Conservation (phyloP, 2,888 invertebrate species). For the Acrobasis consociella region DNA sequence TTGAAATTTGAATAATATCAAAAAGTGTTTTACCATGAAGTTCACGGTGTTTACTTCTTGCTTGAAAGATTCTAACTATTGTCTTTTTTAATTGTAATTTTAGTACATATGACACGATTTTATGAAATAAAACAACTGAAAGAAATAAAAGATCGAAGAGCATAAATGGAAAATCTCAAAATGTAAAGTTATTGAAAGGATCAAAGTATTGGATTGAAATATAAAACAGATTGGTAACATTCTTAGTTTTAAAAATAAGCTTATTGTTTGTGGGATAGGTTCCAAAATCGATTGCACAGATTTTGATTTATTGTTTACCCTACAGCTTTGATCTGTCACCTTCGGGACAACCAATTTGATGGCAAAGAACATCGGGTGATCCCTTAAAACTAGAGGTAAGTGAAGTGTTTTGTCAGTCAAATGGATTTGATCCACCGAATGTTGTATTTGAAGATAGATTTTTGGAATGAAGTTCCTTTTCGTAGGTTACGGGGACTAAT, state of each 20-base stretch:
- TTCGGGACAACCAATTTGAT: conserved; percentile 59
- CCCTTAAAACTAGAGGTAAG: background rate
- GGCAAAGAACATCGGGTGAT: conserved; percentile 27
- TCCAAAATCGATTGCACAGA: background rate
- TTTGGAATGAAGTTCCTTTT: no score
- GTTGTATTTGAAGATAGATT: no score
- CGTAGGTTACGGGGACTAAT: no score
- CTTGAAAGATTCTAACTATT: no score
- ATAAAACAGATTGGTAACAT: background rate
- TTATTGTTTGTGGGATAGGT: background rate
- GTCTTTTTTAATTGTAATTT: no score
- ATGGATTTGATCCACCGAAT: background rate
- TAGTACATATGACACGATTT: no score
- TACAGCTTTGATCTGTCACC: conserved; percentile 56
- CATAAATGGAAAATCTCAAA: no score
- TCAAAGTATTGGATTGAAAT: background rate
- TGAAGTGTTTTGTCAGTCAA: conserved; percentile 8
- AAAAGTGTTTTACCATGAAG: no score
- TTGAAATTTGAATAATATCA: no score
- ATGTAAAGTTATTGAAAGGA: conserved; percentile 27
- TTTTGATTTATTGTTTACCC: conserved; percentile 30
- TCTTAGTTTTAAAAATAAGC: background rate
- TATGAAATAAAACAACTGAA: no score
- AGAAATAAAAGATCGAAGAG: no score
- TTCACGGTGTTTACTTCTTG: no score